Evolutionary conservation across 2,113 vertebrate genomes (phyloP), one percentile per base, ranked within the genome.

Genomic region (human (Homo sapiens)): DNA sequence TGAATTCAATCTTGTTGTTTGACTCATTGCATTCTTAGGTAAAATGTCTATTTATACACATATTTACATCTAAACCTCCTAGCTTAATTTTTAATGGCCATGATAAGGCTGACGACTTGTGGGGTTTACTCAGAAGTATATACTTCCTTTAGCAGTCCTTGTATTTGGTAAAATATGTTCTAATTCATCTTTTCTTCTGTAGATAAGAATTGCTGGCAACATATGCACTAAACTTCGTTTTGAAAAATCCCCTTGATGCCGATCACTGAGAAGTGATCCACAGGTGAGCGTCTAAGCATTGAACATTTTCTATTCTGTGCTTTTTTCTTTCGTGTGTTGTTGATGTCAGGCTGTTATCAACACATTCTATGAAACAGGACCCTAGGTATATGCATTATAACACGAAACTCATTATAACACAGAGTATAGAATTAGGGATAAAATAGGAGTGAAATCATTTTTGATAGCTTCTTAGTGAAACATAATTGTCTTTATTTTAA

Each of bases 191-290:
- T 45, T 73, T 89, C 64, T 68, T 98, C 98, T 97, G 17, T 97
- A 99, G 99, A 82, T 99, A 99, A 1, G 99, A 99, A 89, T 98
- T 99, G 84, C 99, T 99, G 13, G 99, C 99, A 95, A 99, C 99
- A 97, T 93, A 99, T 86, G 99, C 98, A 72, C 98, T 99, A 96
- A 99, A 99, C 98, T 99, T 99, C 30, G 97, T 99, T 93, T 98
- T 99, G 96, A 99, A 97, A 97, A 99, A 98, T 93, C 99, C 99
- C 10, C 98, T 99, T 76, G 99, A 99, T 68, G 99, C 99, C 84
- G 99, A 97, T 99, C 99, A 40, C 98, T 99, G 76, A 99, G 99
- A 98, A 99, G 99, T 96, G 99, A 99, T 98, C 99, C 99, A 94
- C 99, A 99, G 99, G 99, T 99, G 98, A n/a, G 92, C 96, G 85